These are phyloP conservation scores for Drosophila azteca DNA, from an alignment of 1,140 invertebrate genomes.

Conservation along the genomic window DNA sequence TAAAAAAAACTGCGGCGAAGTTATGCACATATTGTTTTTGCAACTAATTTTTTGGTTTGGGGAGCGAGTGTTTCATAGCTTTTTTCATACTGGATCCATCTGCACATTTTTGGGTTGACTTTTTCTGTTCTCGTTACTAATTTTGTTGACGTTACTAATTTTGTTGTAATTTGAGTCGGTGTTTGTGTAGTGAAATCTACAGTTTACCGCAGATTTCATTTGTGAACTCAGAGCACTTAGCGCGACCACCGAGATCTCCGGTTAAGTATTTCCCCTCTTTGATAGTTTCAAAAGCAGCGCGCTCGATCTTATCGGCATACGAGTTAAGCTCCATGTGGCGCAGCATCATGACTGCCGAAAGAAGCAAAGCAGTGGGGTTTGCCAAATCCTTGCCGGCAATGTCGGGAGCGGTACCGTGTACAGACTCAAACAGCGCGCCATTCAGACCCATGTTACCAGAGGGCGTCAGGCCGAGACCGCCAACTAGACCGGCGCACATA, in stretches of 20 bases:
- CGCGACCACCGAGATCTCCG: constrained; percentile 97
- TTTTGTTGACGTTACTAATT: constrained; percentile 13
- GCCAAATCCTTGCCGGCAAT: constrained; percentile 99
- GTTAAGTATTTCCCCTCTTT: constrained; percentile 94
- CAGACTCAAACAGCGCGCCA: constrained; percentile 99
- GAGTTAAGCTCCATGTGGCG: constrained; percentile 94
- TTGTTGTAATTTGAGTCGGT: too few species aligned
- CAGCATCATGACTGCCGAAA: constrained; percentile 99
- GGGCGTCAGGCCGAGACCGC: constrained; percentile 98
- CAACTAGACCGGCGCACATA: constrained; percentile 99
- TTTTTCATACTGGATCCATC: constrained; percentile 31
- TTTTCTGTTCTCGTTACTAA: constrained; percentile 14
- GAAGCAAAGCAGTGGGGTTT: constrained; percentile 98
- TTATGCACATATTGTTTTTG: constrained; percentile 32
- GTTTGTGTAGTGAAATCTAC: constrained; percentile 33
- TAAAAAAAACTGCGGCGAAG: constrained; percentile 62
- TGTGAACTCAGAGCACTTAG: constrained; percentile 99
- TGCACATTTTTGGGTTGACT: constrained; percentile 8
- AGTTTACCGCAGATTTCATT: constrained; percentile 92
- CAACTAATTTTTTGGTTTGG: constrained; percentile 61
- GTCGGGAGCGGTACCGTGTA: constrained; percentile 99
- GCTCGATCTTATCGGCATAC: constrained; percentile 95
- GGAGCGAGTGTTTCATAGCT: constrained; percentile 59
- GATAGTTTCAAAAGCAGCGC: constrained; percentile 95
- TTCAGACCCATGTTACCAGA: constrained; percentile 99